Conservation (phyloP, 1,140 invertebrate genomes). For the Trissolcus basalis region DNA sequence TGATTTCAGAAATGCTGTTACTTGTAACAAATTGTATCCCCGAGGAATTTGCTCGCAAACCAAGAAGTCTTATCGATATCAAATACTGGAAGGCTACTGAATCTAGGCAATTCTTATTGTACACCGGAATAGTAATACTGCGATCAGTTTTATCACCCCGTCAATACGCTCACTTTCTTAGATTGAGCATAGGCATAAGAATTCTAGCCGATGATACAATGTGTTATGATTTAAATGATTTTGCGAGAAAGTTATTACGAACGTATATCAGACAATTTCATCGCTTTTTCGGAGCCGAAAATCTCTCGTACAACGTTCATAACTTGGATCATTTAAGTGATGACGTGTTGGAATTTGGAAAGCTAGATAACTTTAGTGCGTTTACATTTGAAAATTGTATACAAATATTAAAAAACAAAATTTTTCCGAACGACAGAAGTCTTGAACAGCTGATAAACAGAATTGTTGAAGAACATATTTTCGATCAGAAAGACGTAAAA, state of each 20-base stretch:
- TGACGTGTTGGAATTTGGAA: constrained; percentile 18
- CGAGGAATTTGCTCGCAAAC: constrained; percentile 17
- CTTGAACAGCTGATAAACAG: constrained; percentile 15
- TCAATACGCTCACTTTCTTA: constrained; percentile 17
- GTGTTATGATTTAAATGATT: constrained; percentile 9
- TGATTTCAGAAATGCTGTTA: constrained; percentile 8
- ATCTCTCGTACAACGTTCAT: constrained; percentile 19
- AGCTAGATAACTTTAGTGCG: constrained; percentile 3
- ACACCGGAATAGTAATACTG: constrained; percentile 11
- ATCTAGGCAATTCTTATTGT: constrained; percentile 13
- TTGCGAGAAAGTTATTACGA: constrained; percentile 5
- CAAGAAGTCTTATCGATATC: constrained; percentile 3
- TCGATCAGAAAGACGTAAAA: no score
- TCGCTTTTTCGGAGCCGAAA: constrained; percentile 8
- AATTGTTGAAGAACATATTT: constrained; percentile 11
- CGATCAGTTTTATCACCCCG: neutral
- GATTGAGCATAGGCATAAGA: constrained; percentile 5
- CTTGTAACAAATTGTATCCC: constrained; percentile 11
- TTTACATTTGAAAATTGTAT: constrained; percentile 11
- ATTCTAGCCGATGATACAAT: constrained; percentile 11
- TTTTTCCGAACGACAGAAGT: constrained; percentile 2
- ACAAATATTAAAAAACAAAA: constrained; percentile 18
- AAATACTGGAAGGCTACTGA: constrained; percentile 26
- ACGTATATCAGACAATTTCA: constrained; percentile 8
- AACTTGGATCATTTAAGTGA: constrained; percentile 22